A percentile compares a stretch with the other conserved stretches of the same genome.
Conservation (phyloP, 35 echinoderm and acorn worm species). For the Holothuria glaberrima region DNA sequence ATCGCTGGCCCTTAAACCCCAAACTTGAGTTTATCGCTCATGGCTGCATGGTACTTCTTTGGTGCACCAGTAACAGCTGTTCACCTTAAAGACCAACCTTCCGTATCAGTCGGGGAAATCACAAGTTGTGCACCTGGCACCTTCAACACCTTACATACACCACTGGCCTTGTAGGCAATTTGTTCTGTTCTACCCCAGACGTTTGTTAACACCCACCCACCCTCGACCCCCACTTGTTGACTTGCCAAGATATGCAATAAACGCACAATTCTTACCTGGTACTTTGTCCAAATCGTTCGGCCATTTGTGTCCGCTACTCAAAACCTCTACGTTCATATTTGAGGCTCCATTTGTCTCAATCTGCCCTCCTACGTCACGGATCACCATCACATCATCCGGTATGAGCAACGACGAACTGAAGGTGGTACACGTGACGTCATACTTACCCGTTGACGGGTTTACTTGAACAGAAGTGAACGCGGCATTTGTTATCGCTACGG, state of each 20-base stretch:
- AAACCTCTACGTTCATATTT: conserved; percentile 44
- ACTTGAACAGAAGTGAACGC: conserved; percentile 66
- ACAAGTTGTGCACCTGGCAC: no score
- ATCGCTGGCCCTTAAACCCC: no score
- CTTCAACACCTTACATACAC: no score
- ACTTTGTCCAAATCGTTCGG: conserved; percentile 84
- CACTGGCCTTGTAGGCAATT: no score
- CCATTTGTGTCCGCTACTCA: conserved; percentile 63
- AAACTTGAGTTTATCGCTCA: no score
- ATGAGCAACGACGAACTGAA: conserved; percentile 59
- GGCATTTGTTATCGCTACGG: conserved; percentile 33
- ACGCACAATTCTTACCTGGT: conserved; percentile 66
- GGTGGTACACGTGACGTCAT: conserved; percentile 75
- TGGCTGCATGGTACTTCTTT: no score
- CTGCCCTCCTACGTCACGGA: conserved; percentile 74
- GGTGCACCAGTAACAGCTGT: no score
- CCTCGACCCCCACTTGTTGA: no score
- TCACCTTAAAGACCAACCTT: no score
- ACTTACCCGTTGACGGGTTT: conserved; percentile 22
- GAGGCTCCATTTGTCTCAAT: not conserved
- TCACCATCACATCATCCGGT: conserved; percentile 62
- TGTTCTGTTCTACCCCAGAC: no score
- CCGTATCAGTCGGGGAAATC: no score
- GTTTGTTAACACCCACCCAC: no score
- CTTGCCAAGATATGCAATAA: not conserved